Conservation (phyloP, 2,113 vertebrate genomes). For the Stegastes partitus region DNA sequence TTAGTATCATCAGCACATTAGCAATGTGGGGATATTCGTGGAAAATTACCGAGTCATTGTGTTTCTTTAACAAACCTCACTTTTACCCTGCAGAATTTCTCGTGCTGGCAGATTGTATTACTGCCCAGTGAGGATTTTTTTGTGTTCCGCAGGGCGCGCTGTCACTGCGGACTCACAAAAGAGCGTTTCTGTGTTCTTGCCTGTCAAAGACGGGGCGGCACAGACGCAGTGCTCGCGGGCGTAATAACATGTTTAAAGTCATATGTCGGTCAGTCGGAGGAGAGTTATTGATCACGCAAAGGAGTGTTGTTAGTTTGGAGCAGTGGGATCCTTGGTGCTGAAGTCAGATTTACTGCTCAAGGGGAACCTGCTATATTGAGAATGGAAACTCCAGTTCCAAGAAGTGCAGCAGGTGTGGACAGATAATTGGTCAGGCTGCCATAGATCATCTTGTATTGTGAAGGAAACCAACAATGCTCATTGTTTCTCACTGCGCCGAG, state of each 20-base stretch:
- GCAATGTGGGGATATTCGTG: background rate
- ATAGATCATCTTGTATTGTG: background rate
- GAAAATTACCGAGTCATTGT: background rate
- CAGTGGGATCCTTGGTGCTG: background rate
- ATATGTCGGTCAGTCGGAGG: background rate
- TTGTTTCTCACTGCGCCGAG: background rate
- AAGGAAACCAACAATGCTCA: background rate
- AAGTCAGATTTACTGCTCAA: conserved; percentile 3
- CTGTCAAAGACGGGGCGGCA: background rate
- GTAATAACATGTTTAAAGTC: background rate
- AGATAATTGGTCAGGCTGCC: background rate
- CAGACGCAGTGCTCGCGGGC: background rate
- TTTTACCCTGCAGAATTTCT: too few species aligned
- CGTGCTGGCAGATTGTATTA: too few species aligned
- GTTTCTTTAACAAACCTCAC: background rate
- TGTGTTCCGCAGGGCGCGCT: too few species aligned
- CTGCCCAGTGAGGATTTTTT: background rate
- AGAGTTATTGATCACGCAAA: background rate
- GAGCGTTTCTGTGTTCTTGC: background rate
- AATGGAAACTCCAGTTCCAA: conserved; percentile 3
- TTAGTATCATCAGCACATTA: background rate
- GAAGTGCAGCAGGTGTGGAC: conserved; percentile 10
- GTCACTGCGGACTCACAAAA: background rate
- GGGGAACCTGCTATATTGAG: background rate
- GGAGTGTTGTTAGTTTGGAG: too few species aligned